phyloP scores from a whole-genome alignment of 35 echinoderm and acorn worm genomes.

The Hemicentrotus pulcherrimus region DNA sequence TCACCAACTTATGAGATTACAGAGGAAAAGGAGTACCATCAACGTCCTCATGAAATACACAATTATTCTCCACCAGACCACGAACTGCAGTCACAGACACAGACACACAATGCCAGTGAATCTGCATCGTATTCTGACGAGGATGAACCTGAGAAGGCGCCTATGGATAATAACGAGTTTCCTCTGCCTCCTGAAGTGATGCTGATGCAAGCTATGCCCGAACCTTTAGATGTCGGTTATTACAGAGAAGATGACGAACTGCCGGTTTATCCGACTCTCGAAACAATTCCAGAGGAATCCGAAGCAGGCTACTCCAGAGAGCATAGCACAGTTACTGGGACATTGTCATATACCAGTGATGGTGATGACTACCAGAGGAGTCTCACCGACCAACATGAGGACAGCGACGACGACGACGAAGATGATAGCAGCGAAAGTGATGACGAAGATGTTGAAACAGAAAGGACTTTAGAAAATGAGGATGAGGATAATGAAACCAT shows the following conservation, averaged over 20 bases:
- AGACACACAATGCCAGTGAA: constrained; percentile 13
- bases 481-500: constrained; percentile 31
- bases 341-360: constrained; percentile 42
- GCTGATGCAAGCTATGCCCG: constrained; percentile 37
- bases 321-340: constrained; percentile 26
- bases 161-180: not conserved
- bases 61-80: not conserved
- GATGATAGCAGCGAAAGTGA: constrained; percentile 20
- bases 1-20: constrained; percentile 14
- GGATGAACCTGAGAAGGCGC: constrained; percentile 7
- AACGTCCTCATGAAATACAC: not conserved
- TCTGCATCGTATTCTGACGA: constrained; percentile 44
- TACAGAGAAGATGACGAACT: constrained; percentile 35
- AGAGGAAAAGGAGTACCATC: not conserved
- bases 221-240: not conserved
- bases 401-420: constrained; percentile 6
- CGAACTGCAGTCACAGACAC: constrained; percentile 1
- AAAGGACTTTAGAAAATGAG: not conserved
- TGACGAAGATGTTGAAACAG: constrained; percentile 31
- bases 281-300: constrained; percentile 51
- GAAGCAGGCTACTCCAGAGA: constrained; percentile 37
- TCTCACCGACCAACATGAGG: constrained; percentile 10
- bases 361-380: constrained; percentile 40
- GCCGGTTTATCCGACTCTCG: constrained; percentile 43
- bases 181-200: not conserved